Conservation (phyloP, 2,113 vertebrate genomes). For the Pan paniscus region DNA sequence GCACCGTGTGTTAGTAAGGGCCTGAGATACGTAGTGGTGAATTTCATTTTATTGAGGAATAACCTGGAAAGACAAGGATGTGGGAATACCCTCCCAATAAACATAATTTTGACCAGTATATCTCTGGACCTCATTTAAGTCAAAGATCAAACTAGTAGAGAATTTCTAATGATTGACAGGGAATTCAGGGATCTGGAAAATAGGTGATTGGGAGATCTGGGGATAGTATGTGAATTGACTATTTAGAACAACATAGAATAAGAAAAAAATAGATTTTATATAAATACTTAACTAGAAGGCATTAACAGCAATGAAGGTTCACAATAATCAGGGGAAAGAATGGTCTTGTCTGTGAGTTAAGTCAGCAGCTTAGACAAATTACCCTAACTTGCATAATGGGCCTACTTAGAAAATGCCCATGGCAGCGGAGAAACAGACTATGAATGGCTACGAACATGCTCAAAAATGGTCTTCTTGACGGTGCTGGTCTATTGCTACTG, state of each 20-base stretch:
- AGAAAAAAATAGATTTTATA: background rate
- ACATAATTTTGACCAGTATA: background rate
- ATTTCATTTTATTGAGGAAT: background rate
- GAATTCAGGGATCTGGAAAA: background rate
- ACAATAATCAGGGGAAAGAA: background rate
- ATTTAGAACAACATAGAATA: background rate
- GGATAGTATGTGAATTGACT: background rate
- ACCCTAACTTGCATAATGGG: background rate
- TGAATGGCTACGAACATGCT: fast-evolving
- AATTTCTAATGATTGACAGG: background rate
- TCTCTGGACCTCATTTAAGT: background rate
- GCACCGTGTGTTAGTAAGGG: background rate
- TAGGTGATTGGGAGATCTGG: background rate
- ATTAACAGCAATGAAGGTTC: background rate
- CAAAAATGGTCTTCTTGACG: background rate
- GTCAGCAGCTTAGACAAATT: background rate
- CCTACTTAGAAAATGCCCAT: background rate
- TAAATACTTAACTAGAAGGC: background rate
- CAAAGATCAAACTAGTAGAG: background rate
- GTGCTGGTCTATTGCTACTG: background rate
- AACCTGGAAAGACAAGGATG: background rate
- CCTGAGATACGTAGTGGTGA: background rate
- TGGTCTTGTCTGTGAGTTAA: background rate
- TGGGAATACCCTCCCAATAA: background rate
- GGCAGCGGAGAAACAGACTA: background rate